Evolutionary conservation across 2,888 invertebrate species (phyloP).

Genomic region (Orgyia antiqua): DNA sequence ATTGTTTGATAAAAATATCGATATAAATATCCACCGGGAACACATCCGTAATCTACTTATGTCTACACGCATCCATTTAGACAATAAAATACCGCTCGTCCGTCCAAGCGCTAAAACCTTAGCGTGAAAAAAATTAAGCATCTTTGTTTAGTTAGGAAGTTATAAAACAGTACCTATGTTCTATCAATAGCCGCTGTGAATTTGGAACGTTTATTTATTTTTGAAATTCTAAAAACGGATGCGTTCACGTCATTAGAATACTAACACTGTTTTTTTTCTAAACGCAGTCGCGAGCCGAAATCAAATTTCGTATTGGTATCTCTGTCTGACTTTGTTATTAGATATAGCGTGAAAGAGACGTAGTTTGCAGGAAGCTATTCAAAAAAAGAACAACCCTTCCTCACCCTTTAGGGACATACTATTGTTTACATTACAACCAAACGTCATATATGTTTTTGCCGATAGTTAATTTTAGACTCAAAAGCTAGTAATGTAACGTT

Average conservation of each 20-base stretch:
- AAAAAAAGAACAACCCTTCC: constrained; percentile 76
- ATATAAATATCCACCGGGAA: constrained; percentile 19
- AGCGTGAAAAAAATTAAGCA: constrained; percentile 24
- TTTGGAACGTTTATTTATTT: constrained; percentile 56
- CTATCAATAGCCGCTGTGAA: constrained; percentile 50
- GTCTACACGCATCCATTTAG: constrained; percentile 18
- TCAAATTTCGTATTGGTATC: constrained; percentile 37
- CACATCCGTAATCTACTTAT: constrained; percentile 22
- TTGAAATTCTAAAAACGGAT: constrained; percentile 72
- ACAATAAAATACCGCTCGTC: constrained; percentile 23
- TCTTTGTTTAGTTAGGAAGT: constrained; percentile 61
- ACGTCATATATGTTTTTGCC: constrained; percentile 37
- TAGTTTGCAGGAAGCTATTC: constrained; percentile 65
- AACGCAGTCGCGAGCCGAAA: constrained; percentile 34
- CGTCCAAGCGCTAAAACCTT: constrained; percentile 24
- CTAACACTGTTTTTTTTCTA: constrained; percentile 61
- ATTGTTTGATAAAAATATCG: constrained; percentile 28
- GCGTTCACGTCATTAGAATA: constrained; percentile 71
- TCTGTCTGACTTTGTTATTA: constrained; percentile 27
- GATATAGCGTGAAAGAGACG: constrained; percentile 43
- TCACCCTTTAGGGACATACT: constrained; percentile 67
- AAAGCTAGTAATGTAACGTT: constrained; percentile 29
- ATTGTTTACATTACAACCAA: constrained; percentile 54
- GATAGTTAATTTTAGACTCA: constrained; percentile 35
- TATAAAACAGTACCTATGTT: constrained; percentile 65